Conservation (phyloP, 2,888 invertebrate genomes). For the Drosophila dives region DNA sequence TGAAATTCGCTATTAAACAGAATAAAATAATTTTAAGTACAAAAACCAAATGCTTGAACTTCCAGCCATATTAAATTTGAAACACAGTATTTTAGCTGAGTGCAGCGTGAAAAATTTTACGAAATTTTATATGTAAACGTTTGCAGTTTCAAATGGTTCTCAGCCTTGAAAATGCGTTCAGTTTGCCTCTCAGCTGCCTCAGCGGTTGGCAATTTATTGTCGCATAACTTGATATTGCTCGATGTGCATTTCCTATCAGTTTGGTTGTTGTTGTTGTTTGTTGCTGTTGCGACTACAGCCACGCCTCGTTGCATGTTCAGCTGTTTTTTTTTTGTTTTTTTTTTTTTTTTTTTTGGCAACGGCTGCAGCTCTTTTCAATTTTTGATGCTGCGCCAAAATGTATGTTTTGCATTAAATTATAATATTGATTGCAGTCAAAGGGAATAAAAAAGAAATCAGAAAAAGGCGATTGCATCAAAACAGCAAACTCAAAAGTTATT, state of each 20-base stretch:
- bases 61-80: background rate
- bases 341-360: slow-evolving; percentile 36
- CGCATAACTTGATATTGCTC: slow-evolving; percentile 68
- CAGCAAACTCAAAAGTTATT: slow-evolving; percentile 20
- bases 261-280: slow-evolving; percentile 19
- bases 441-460: slow-evolving; percentile 12
- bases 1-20: background rate
- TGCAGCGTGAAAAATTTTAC: slow-evolving; percentile 48
- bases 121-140: slow-evolving; percentile 74
- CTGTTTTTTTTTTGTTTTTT: background rate
- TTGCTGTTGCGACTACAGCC: slow-evolving; percentile 26
- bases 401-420: slow-evolving; percentile 61
- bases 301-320: slow-evolving; percentile 63
- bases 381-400: slow-evolving; percentile 72
- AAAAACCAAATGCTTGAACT: background rate
- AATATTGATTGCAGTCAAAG: slow-evolving; percentile 68
- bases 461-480: slow-evolving; percentile 41
- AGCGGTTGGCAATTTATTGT: slow-evolving; percentile 69
- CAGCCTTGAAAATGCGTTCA: slow-evolving; percentile 16
- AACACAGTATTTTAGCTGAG: background rate
- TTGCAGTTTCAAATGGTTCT: slow-evolving; percentile 54
- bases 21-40: background rate
- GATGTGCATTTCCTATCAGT: slow-evolving; percentile 45
- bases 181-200: slow-evolving; percentile 14
- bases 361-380: slow-evolving; percentile 37